phyloP scores from a whole-genome alignment of 1,140 invertebrate genomes.

The Saccostrea glomerata region DNA sequence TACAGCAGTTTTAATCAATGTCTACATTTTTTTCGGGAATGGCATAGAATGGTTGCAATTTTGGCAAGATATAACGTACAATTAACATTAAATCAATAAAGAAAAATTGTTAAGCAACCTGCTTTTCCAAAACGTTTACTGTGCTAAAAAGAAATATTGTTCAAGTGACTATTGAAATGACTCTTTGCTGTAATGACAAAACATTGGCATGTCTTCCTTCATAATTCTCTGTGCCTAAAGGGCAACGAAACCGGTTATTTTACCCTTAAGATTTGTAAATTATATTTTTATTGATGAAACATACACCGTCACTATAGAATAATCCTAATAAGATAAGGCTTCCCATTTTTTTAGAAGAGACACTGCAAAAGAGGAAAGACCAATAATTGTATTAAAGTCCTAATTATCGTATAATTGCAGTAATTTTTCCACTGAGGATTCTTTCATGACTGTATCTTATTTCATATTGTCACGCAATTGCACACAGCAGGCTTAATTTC shows the following conservation, averaged over 20 bases:
- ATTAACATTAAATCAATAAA: too few species aligned
- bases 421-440: neutral
- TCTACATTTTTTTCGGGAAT: too few species aligned
- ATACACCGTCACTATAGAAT: neutral
- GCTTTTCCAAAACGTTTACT: too few species aligned
- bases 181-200: too few species aligned
- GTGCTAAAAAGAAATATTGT: too few species aligned
- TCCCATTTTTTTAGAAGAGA: neutral
- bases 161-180: too few species aligned
- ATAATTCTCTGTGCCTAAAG: neutral
- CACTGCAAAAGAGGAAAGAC: neutral
- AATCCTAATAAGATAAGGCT: neutral
- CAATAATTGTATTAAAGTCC: conserved; percentile 13
- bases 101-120: too few species aligned
- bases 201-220: too few species aligned
- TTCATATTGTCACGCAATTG: neutral
- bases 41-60: too few species aligned
- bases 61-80: too few species aligned
- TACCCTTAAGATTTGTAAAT: neutral
- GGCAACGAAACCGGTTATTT: neutral
- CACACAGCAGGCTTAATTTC: neutral
- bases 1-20: too few species aligned
- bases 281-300: neutral
- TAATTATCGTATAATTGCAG: conserved; percentile 15
- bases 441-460: neutral